Evolutionary conservation across 2,888 invertebrate genomes (phyloP).

Genomic region (Pinctada fucata): DNA sequence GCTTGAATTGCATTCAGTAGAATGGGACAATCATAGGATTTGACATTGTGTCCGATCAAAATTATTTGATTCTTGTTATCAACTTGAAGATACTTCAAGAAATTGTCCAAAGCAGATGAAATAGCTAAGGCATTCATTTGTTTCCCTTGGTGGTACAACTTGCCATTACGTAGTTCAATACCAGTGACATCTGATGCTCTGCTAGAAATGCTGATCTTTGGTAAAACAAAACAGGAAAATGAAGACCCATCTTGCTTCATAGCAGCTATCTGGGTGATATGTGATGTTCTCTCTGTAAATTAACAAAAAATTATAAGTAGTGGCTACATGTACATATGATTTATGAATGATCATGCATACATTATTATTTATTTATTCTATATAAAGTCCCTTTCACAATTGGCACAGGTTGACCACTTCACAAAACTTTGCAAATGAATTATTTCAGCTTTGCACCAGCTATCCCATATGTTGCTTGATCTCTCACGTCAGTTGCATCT

Average conservation of each 20-base stretch:
- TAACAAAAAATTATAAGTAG: neutral
- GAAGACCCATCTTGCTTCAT: constrained; percentile 1
- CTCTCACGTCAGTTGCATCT: too few species aligned
- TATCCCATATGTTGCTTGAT: too few species aligned
- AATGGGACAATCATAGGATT: constrained; percentile 21
- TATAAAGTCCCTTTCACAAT: too few species aligned
- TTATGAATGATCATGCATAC: too few species aligned
- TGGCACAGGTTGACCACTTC: too few species aligned
- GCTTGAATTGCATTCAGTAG: constrained; percentile 16
- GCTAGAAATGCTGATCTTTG: constrained; percentile 12
- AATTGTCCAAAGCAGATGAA: constrained; percentile 7
- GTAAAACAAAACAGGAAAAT: constrained; percentile 21
- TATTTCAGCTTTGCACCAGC: too few species aligned
- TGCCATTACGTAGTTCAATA: neutral
- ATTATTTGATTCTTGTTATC: constrained; percentile 4
- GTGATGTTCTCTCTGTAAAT: constrained; percentile 25
- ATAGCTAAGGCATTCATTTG: constrained; percentile 7
- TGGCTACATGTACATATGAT: too few species aligned
- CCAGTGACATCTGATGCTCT: constrained; percentile 21
- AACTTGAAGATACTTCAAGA: constrained; percentile 6
- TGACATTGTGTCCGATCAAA: constrained; percentile 22
- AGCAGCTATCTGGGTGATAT: constrained; percentile 30
- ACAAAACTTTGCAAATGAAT: too few species aligned
- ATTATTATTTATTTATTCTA: too few species aligned
- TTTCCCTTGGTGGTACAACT: constrained; percentile 25